Percentiles rank a stretch among this genome's conserved stretches.
Evolutionary conservation across 2,797 vertebrate genomes (phyloP).

Genomic region (Rhinoraja longicauda): DNA sequence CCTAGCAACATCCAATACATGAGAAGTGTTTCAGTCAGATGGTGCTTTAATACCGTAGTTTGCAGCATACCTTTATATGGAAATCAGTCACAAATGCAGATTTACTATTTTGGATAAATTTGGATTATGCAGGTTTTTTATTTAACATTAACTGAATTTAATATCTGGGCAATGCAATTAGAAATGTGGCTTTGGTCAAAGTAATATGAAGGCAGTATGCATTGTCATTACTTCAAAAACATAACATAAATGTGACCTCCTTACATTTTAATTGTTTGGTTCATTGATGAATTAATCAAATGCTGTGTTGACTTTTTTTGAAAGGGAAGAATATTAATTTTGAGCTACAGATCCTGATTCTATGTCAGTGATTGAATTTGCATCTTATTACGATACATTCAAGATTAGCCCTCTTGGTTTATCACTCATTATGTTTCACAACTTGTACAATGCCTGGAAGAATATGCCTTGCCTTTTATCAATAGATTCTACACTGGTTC

Average conservation of each 20-base stretch:
- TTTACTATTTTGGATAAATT: constrained; percentile 78
- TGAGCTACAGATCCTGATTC: constrained; percentile 19
- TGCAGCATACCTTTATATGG: constrained; percentile 79
- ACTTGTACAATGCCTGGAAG: constrained; percentile 29
- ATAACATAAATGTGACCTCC: background rate
- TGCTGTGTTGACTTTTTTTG: constrained; percentile 37
- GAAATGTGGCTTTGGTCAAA: constrained; percentile 16
- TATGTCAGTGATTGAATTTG: constrained; percentile 29
- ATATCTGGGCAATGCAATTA: constrained; percentile 22
- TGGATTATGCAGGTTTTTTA: constrained; percentile 53
- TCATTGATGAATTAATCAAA: constrained; percentile 33
- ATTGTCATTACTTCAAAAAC: background rate
- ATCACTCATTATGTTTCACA: constrained; percentile 24
- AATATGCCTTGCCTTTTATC: constrained; percentile 6
- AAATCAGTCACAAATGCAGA: constrained; percentile 72
- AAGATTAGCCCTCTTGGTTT: constrained; percentile 20
- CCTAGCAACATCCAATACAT: constrained; percentile 93
- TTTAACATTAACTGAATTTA: constrained; percentile 28
- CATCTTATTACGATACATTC: constrained; percentile 30
- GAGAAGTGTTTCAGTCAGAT: constrained; percentile 63
- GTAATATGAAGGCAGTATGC: background rate
- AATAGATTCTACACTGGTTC: constrained; percentile 10
- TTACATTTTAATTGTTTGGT: constrained; percentile 19
- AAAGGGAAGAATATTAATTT: constrained; percentile 21
- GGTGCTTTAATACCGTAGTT: constrained; percentile 63